Base-by-base conservation (phyloP, 2,113 vertebrate genomes). In the Gymnarchus niloticus region DNA sequence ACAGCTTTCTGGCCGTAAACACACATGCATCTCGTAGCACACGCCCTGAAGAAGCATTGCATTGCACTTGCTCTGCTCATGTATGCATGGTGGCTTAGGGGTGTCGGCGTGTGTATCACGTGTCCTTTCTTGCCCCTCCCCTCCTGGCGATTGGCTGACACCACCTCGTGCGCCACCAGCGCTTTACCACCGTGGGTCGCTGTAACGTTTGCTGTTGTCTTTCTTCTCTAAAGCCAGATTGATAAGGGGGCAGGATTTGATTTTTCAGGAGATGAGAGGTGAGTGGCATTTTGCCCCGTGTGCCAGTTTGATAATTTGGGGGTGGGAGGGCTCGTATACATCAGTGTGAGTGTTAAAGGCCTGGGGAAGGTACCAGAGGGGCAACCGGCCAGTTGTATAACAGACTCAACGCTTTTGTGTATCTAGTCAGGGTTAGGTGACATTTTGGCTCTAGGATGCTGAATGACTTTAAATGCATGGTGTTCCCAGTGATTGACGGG, bases 211-310 rank as follows among this genome's bases (percentile, higher is more conserved):
- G 86, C 90, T 91, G 91, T 94, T 93, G 91, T 94, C 92, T 94
- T 89, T 92, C 93, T 89, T 91, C 90, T 92, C 92, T 94, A 91
- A 94, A 93, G 93, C 91, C 92, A 94, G 92, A 93, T 92, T 93
- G 92, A 93, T 94, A 92, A 93, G 90, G 91, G 88, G 90, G 88
- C 92, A 90, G 92, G 89, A 93, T 93, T 91, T 93, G 93, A 94
- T 94, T 91, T 91, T 90, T 92, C 92, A 91, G 92, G 89, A 90
- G 90, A 91, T 89, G 91, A 92, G 91, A 93, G 93, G 93, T 93
- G 93, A 94, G 93, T 93, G 90, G 83, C 88, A 88, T 87, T 88
- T 92, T 89, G 88, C 90, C 83, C 90, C 41, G 89, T 89, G 69
- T 85, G 85, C 81, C 78, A 65, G 56, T 65, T 46, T 49, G 57